A percentile compares a stretch with the other conserved stretches of the same genome.
Evolutionary conservation across 2,113 vertebrate species (phyloP).

Genomic region (Cavia porcellus): DNA sequence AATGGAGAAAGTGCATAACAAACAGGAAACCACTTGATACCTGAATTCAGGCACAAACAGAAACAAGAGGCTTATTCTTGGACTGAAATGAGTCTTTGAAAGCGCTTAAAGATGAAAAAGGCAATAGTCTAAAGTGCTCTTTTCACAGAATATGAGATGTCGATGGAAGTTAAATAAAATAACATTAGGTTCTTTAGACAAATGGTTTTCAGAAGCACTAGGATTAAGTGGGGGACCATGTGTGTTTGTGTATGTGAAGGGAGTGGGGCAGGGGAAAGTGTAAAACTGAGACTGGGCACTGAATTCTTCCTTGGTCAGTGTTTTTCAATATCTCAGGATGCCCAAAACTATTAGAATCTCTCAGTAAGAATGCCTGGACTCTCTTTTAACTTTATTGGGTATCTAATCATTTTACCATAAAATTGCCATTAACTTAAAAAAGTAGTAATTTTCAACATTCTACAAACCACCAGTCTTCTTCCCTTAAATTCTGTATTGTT

Average conservation of each 20-base stretch:
- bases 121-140: not conserved
- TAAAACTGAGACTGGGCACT: not conserved
- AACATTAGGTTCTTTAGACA: not conserved
- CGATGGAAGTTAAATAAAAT: not conserved
- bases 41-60: not conserved
- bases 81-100: not conserved
- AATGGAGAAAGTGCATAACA: not conserved
- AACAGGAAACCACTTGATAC: not conserved
- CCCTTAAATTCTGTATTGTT: not conserved
- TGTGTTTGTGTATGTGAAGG: not conserved
- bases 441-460: not conserved
- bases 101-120: constrained; percentile 36
- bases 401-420: not conserved
- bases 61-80: not conserved
- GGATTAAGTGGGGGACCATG: not conserved
- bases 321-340: not conserved
- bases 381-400: not conserved
- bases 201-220: constrained; percentile 25
- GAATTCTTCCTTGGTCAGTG: not conserved
- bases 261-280: no score
- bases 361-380: not conserved
- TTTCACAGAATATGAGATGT: not conserved
- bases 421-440: not conserved
- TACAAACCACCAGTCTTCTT: not conserved
- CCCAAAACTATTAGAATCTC: not conserved